Percentiles rank a stretch among this genome's conserved stretches.
These are phyloP conservation scores for Catagonus wagneri DNA, from an alignment of 2,113 vertebrate genomes.

Conservation along the genomic window DNA sequence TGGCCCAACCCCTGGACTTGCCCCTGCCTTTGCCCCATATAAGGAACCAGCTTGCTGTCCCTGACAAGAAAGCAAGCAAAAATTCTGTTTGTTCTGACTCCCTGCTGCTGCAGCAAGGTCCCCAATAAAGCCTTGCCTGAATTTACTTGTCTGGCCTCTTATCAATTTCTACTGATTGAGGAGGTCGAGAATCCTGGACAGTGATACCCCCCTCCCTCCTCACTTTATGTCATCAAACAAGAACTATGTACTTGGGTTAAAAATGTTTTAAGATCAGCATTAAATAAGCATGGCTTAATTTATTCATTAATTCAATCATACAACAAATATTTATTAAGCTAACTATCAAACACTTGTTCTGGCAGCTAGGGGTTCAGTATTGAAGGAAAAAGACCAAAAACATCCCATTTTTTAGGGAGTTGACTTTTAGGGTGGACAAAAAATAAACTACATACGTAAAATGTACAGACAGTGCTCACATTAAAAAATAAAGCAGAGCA, in stretches of 20 bases:
- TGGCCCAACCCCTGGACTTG: too few relatives aligned
- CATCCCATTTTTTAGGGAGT: background rate
- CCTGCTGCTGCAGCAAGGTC: too few relatives aligned
- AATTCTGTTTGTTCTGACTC: too few relatives aligned
- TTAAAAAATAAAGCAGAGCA: background rate
- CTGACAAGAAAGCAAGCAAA: too few relatives aligned
- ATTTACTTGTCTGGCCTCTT: too few relatives aligned
- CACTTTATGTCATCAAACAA: background rate
- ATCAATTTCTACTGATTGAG: too few relatives aligned
- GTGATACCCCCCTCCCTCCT: background rate
- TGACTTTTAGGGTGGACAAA: background rate
- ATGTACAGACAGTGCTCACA: too few relatives aligned
- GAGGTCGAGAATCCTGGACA: too few relatives aligned
- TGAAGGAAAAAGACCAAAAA: background rate
- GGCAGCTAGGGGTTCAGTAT: background rate
- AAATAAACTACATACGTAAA: background rate
- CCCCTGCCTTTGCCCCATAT: too few relatives aligned
- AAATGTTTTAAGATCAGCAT: background rate
- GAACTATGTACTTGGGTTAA: background rate
- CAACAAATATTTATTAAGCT: background rate
- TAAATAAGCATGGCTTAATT: background rate
- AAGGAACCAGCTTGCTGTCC: too few relatives aligned
- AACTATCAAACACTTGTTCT: background rate
- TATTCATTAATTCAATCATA: conserved; percentile 38
- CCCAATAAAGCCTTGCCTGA: too few relatives aligned